phyloP scores from a whole-genome alignment of 2,113 vertebrate species.

The Acinonyx jubatus region DNA sequence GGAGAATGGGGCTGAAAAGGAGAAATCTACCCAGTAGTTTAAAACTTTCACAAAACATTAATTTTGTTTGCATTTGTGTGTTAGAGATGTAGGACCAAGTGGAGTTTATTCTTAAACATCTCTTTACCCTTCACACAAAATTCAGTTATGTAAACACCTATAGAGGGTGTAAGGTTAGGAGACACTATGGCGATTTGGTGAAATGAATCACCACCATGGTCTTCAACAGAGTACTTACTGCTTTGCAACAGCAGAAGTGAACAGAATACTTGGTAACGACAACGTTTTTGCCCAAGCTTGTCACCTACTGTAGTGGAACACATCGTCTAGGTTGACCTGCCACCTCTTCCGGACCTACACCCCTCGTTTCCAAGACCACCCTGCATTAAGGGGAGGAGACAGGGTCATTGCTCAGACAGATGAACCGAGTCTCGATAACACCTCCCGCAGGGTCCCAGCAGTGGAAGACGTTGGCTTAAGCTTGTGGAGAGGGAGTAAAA shows the following conservation, averaged over 20 bases:
- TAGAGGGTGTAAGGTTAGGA: not conserved
- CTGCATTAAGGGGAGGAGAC: not conserved
- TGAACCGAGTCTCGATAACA: not conserved
- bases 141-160: not conserved
- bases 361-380: not conserved
- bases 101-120: not conserved
- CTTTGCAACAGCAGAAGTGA: not conserved
- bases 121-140: not conserved
- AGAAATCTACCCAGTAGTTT: not conserved
- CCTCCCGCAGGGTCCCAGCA: not conserved
- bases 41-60: not conserved
- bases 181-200: not conserved
- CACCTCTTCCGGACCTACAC: not conserved
- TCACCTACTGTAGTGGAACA: not conserved
- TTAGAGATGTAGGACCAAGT: not conserved
- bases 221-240: not conserved
- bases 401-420: not conserved
- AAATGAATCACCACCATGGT: not conserved
- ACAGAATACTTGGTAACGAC: not conserved
- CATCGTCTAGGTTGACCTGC: not conserved
- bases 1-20: not conserved
- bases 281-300: not conserved
- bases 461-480: not conserved
- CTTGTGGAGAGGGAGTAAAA: not conserved
- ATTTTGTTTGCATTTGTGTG: not conserved